These are phyloP conservation scores for Rhinatrema bivittatum DNA, from an alignment of 2,797 vertebrate species.

Conservation along the genomic window DNA sequence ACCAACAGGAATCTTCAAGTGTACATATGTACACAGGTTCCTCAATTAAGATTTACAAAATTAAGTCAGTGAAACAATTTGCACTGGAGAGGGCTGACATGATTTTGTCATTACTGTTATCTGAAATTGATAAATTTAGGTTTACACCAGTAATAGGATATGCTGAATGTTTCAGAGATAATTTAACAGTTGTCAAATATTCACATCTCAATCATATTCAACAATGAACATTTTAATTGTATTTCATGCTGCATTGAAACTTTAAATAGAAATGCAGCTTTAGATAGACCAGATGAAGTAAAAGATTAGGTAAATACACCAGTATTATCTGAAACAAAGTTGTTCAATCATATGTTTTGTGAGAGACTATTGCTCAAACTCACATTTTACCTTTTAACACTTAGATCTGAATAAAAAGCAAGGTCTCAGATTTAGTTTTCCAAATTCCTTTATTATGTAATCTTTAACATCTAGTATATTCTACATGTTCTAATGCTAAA, in stretches of 20 bases:
- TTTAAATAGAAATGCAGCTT: background rate
- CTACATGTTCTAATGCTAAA: constrained; percentile 69
- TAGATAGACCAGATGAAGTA: constrained; percentile 3
- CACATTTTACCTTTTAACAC: constrained; percentile 32
- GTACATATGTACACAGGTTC: background rate
- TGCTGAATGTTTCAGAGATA: background rate
- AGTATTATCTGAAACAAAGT: constrained; percentile 31
- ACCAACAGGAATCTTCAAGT: too few species aligned
- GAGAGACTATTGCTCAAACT: too few species aligned
- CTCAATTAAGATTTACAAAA: constrained; percentile 3
- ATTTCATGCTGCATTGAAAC: too few species aligned
- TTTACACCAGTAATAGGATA: background rate
- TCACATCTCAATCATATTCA: too few species aligned
- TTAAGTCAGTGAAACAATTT: constrained; percentile 8
- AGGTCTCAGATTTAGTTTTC: constrained; percentile 72
- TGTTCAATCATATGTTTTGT: too few species aligned
- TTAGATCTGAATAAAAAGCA: constrained; percentile 66
- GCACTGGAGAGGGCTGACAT: background rate
- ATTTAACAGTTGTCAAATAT: background rate
- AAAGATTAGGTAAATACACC: constrained; percentile 25
- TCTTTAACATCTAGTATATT: constrained; percentile 76
- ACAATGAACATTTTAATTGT: too few species aligned
- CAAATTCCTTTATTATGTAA: constrained; percentile 80
- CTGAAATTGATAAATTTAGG: constrained; percentile 8
- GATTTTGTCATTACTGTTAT: background rate